A percentile compares a stretch with the other conserved stretches of the same genome.
Conservation (phyloP, 2,888 invertebrate genomes). For the Melipona bicolor region DNA sequence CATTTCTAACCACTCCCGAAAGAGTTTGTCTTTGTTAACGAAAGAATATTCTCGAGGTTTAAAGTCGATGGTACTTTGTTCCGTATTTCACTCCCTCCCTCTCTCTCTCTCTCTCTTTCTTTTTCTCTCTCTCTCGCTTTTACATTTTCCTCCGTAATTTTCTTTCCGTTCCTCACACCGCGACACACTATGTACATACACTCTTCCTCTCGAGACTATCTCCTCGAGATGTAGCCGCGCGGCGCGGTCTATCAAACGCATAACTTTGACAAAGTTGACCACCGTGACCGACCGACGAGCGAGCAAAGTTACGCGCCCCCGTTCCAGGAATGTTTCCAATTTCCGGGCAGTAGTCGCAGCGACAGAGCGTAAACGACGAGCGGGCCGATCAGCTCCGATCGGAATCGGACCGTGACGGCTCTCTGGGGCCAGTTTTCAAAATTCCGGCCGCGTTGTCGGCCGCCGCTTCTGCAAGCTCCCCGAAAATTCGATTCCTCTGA, state of each 20-base stretch:
- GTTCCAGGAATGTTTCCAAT: constrained; percentile 6
- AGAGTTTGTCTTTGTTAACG: background rate
- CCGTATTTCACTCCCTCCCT: background rate
- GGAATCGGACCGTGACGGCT: constrained; percentile 6
- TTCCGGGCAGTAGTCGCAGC: background rate
- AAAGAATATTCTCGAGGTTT: background rate
- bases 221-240: background rate
- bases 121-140: too few species aligned
- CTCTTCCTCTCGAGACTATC: background rate
- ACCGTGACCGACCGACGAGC: background rate
- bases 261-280: constrained; percentile 2
- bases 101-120: too few species aligned
- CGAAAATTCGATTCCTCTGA: constrained; percentile 38
- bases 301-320: background rate
- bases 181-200: background rate
- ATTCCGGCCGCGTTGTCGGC: constrained; percentile 1
- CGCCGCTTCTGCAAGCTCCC: constrained; percentile 17
- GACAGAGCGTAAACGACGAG: background rate
- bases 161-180: background rate
- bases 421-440: constrained; percentile 23
- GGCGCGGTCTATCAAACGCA: background rate
- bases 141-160: background rate
- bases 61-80: background rate
- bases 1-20: background rate
- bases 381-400: constrained; percentile 15